A percentile compares a stretch with the other conserved stretches of the same genome.
phyloP scores from a whole-genome alignment of 2,888 invertebrate genomes.

The Apamea monoglypha region DNA sequence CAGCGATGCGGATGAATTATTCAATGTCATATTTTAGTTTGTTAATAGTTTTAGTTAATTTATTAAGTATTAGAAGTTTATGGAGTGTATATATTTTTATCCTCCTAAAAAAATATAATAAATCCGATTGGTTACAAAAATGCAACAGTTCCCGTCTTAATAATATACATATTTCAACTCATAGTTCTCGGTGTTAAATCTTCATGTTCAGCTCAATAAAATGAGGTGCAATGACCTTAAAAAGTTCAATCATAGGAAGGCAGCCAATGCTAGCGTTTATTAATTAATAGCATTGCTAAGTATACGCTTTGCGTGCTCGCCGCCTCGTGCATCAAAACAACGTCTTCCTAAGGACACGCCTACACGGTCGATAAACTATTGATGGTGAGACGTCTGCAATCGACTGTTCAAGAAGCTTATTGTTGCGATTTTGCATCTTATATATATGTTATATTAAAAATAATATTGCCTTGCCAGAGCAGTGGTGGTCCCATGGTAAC shows the following conservation, averaged over 20 bases:
- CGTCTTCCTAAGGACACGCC: constrained; percentile 4
- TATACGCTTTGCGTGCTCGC: neutral
- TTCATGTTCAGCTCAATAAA: neutral
- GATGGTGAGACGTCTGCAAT: constrained; percentile 5
- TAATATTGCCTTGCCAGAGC: neutral
- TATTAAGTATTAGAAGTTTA: neutral
- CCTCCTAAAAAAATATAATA: neutral
- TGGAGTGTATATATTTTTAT: too few species aligned
- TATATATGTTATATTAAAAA: neutral
- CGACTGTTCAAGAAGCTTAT: neutral
- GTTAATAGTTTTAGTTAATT: neutral
- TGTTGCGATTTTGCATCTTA: neutral
- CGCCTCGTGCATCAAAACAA: constrained; percentile 1
- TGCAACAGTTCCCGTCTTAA: neutral
- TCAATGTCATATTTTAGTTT: neutral
- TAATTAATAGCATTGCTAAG: neutral
- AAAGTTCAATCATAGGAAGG: neutral
- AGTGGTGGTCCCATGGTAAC: neutral
- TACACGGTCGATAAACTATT: constrained; percentile 18
- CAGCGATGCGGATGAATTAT: neutral
- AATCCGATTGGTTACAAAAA: neutral
- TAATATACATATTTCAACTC: too few species aligned
- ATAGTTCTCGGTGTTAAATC: neutral
- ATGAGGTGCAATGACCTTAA: neutral
- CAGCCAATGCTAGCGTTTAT: neutral